phyloP scores from a whole-genome alignment of 2,113 vertebrate species.

The human (Homo sapiens) region DNA sequence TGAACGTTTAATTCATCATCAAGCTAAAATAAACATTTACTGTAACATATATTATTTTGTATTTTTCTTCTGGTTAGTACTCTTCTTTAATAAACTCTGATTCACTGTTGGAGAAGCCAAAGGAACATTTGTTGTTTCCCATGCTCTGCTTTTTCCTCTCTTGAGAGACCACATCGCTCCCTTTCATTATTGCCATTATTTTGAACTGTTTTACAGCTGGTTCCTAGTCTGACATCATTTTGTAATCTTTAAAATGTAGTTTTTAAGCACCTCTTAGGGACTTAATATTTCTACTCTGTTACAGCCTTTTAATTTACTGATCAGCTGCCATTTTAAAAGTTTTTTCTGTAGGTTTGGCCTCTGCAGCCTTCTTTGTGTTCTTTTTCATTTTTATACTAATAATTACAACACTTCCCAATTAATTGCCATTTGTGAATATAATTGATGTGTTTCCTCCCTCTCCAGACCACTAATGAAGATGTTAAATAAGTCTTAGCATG shows the following conservation, averaged over 20 bases:
- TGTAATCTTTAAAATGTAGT: constrained; percentile 28
- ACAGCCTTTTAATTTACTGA: constrained; percentile 60
- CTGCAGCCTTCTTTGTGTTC: constrained; percentile 23
- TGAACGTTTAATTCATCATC: not conserved
- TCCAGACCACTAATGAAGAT: constrained; percentile 72
- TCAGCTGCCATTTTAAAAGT: constrained; percentile 36
- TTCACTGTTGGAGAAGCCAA: not conserved
- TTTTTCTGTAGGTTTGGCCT: not conserved
- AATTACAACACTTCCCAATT: constrained; percentile 73
- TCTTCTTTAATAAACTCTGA: not conserved
- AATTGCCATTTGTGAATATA: constrained; percentile 75
- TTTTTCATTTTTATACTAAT: constrained; percentile 75
- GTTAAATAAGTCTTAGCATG: constrained; percentile 72
- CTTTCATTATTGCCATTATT: not conserved
- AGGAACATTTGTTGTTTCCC: not conserved
- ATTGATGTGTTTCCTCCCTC: constrained; percentile 75
- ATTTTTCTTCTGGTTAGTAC: not conserved
- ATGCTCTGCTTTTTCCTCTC: not conserved
- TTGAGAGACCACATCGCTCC: not conserved
- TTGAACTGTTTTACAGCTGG: constrained; percentile 12
- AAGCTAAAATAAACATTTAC: not conserved
- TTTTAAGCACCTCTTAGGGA: constrained; percentile 28
- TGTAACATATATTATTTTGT: not conserved
- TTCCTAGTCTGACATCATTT: constrained; percentile 26
- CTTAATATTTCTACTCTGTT: not conserved